A percentile compares a stretch with the other conserved stretches of the same genome.
phyloP scores from a whole-genome alignment of 1,140 invertebrate species.

The Listronotus oregonensis region DNA sequence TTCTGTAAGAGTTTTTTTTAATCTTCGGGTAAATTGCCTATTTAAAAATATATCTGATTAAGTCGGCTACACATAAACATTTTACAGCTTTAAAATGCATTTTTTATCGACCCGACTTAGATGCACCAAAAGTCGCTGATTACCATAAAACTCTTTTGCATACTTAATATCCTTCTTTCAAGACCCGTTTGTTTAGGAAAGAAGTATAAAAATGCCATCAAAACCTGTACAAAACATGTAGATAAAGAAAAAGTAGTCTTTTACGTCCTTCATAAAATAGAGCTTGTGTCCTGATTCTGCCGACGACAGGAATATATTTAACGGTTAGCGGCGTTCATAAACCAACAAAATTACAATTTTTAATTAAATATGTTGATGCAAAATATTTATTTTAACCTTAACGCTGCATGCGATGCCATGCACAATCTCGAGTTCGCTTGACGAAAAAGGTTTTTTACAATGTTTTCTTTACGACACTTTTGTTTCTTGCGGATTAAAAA shows the following conservation, averaged over 20 bases:
- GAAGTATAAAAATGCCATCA: slow-evolving; percentile 36
- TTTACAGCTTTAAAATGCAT: slow-evolving; percentile 23
- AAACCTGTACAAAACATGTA: slow-evolving; percentile 25
- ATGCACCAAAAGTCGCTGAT: slow-evolving; percentile 28
- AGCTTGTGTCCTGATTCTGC: slow-evolving; percentile 10
- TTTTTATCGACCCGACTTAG: slow-evolving; percentile 26
- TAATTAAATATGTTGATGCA: slow-evolving; percentile 20
- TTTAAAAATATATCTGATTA: too few relatives aligned
- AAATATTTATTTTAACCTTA: slow-evolving; percentile 9
- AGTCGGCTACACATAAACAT: slow-evolving; percentile 13
- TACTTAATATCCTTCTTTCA: slow-evolving; percentile 33
- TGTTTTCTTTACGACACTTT: too few relatives aligned
- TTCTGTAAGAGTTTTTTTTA: too few relatives aligned
- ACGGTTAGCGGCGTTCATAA: slow-evolving; percentile 19
- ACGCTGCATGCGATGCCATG: too few relatives aligned
- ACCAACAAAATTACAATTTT: slow-evolving; percentile 25
- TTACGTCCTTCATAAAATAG: slow-evolving; percentile 21
- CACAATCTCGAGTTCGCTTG: too few relatives aligned
- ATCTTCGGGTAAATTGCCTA: too few relatives aligned
- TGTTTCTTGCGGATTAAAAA: too few relatives aligned
- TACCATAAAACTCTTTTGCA: slow-evolving; percentile 36
- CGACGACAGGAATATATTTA: slow-evolving; percentile 15
- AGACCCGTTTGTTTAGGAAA: slow-evolving; percentile 36
- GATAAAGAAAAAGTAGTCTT: slow-evolving; percentile 35
- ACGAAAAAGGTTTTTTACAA: too few relatives aligned